Base-by-base conservation (phyloP, 2,888 invertebrate species). In the Drosophila yooni region DNA sequence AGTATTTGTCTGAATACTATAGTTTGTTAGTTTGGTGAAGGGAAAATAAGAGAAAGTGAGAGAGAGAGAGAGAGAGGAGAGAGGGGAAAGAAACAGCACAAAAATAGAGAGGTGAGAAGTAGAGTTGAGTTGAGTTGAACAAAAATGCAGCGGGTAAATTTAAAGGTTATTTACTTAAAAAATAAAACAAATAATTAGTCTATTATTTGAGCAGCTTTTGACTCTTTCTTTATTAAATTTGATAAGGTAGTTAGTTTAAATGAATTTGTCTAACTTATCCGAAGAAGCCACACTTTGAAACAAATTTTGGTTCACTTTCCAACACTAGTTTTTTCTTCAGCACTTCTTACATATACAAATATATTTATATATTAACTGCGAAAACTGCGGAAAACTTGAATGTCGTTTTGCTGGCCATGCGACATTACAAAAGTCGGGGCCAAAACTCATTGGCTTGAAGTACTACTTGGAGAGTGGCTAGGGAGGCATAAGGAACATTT, bases 391-490 rank as follows among this genome's bases (percentile, higher is more conserved):
- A 33, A 51, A 63, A 63, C 38, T 54, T 64, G 18, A 54, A 33
- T 54, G 43, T 46, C 48, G 54, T 36, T 10, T 33, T 36, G 11
- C 33, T 21, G 11, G 29, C 38, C 50, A 38, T 57, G 40, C 38
- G n/a, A 57, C 21, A n/a, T 15, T 29, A n/a, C 8, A 8, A 33
- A 51, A 34, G 33, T 11, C 21, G 48, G 38, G 56, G 38, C 36
- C 27, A 61, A 66, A 40, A 43, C 51, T 66, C 27, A 31, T 29
- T 36, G 29, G 46, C 61, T 52, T 51, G 4, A 31, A 57, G 46
- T 34, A 58, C n/a, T 29, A 27, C 43, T 15, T 38, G 33, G 46
- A 29, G 43, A 21, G 3, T 11, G 48, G 59, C 25, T 29, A 31
- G 25, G 27, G 10, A 27, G 21, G 21, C 10, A 27, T 33, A 25